These are phyloP conservation scores for Xenops minutus DNA, from an alignment of 2,797 vertebrate species.

Conservation along the genomic window DNA sequence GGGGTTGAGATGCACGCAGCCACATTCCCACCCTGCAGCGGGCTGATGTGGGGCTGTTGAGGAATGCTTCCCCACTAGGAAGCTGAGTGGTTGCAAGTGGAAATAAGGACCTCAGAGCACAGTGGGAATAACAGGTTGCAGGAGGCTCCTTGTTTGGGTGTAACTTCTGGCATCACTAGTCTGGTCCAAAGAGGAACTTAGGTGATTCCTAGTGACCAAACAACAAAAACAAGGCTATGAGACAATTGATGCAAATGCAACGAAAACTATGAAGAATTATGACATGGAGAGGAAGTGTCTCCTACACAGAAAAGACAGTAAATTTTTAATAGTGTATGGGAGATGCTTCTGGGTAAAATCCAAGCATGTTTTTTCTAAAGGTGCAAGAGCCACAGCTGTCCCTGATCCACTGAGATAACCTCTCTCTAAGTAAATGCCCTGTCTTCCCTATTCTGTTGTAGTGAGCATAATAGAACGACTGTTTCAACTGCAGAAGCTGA, in stretches of 20 bases:
- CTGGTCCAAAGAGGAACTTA: background rate
- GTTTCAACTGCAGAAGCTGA: background rate
- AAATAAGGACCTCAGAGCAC: background rate
- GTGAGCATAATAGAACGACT: background rate
- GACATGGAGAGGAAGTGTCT: background rate
- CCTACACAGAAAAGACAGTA: background rate
- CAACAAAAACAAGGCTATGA: background rate
- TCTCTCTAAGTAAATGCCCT: background rate
- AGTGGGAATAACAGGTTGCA: background rate
- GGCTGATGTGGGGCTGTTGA: fast-evolving
- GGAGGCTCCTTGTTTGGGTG: background rate
- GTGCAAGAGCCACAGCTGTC: background rate
- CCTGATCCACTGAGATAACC: background rate
- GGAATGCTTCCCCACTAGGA: background rate
- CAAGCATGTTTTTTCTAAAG: background rate
- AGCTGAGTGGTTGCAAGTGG: background rate
- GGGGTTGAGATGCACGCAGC: fast-evolving
- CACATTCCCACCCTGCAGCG: background rate
- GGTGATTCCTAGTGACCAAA: background rate
- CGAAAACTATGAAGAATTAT: background rate
- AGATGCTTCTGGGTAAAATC: background rate
- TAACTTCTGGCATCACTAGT: background rate
- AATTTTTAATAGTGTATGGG: background rate
- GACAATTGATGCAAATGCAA: background rate
- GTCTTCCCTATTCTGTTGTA: background rate